phyloP scores from a whole-genome alignment of 1,140 invertebrate species.

The Lepidurus couesii region DNA sequence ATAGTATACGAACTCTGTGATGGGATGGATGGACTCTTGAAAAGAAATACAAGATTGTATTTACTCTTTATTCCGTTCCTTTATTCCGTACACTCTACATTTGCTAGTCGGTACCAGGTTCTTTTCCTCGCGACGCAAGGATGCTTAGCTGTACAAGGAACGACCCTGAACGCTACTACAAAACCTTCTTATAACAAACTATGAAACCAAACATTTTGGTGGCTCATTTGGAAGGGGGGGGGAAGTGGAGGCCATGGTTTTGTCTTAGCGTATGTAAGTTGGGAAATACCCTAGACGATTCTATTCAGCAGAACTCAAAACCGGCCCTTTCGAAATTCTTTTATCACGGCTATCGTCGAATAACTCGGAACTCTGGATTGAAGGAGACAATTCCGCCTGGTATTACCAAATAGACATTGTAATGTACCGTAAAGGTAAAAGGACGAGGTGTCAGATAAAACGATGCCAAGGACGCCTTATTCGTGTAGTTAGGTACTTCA shows the following conservation, averaged over 20 bases:
- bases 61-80: not conserved
- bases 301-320: no score
- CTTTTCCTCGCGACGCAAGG: not conserved
- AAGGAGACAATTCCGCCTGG: not conserved
- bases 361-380: not conserved
- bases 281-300: not conserved
- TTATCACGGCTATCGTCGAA: not conserved
- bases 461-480: no score
- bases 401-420: not conserved
- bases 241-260: not conserved
- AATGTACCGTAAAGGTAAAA: not conserved
- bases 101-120: not conserved
- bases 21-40: not conserved
- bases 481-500: no score
- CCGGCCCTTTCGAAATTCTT: not conserved
- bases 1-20: not conserved
- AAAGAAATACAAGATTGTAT: not conserved
- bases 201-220: not conserved
- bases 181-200: not conserved
- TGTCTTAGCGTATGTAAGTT: not conserved
- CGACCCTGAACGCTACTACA: conserved; percentile 7
- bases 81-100: not conserved
- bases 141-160: not conserved
- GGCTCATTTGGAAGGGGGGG: not conserved
- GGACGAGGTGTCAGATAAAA: no score